Base-by-base conservation (phyloP, 2,888 invertebrate genomes). In the Cheilosia grossa region DNA sequence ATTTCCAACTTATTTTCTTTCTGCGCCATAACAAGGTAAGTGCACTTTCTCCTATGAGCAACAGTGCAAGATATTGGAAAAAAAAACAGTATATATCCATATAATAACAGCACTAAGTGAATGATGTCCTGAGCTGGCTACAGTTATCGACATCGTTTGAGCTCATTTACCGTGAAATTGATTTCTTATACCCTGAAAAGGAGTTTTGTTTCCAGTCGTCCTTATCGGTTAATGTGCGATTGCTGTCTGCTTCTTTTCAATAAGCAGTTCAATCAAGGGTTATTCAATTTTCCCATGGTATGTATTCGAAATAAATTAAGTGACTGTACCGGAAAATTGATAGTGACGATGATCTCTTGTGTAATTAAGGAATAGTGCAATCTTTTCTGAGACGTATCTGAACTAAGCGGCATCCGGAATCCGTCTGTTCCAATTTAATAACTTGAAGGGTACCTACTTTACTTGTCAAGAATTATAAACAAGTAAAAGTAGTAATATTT, bases 141-240 rank as follows among this genome's bases (percentile, higher is more conserved):
- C 42, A 37, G 33, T 33, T 54, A 67, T 40, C 27, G 40, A 67
- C 47, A 73, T 63, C 54, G 53, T 54, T 63, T 33, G 37, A 44
- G 51, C 33, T 73, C 63, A 73, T 61, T 73, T 73, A 51, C 73
- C 63, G 63, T 73, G 73, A 73, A 73, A 73, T 73, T 63, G 73
- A 73, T 73, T 73, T 63, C 33, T 42, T 54, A 19, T 33, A 53
- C 24, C 6, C 6, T 63, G 15, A 44, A 51, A 37, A 30, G 24
- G 44, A 53, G 33, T 27, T 24, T 5, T 7, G 0, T 59, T 13
- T 58, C 17, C 42, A 54, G 17, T 54, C 17, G 6, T n/a, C n/a
- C 13, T 40, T 42, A 27, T 53, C 53, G 24, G 37, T 51, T 51
- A n/a, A 51, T 17, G 37, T 13, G 37, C 37, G 10, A 3, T 37